A percentile compares a stretch with the other conserved stretches of the same genome.
Evolutionary conservation across 1,140 invertebrate species (phyloP).

Genomic region (Scaptodrosophila lebanonensis): DNA sequence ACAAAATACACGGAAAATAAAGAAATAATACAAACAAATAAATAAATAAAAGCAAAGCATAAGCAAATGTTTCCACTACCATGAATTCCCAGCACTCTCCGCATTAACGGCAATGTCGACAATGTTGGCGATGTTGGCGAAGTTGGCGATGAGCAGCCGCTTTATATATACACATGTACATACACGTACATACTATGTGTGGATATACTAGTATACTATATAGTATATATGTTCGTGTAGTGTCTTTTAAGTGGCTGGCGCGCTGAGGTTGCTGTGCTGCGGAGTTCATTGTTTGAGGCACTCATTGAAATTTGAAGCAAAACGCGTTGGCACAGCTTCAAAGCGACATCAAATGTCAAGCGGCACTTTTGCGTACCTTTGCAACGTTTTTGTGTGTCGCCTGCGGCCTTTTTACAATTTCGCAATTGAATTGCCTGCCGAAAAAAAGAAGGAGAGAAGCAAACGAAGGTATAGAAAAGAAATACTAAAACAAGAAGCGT

Average conservation of each 20-base stretch:
- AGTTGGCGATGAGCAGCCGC: no score
- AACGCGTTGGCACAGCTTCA: constrained; percentile 5
- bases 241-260: constrained; percentile 29
- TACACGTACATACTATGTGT: no score
- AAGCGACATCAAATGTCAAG: constrained; percentile 53
- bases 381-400: not conserved
- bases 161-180: no score
- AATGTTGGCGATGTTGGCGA: no score
- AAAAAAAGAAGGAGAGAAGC: constrained; percentile 2
- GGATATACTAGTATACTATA: no score
- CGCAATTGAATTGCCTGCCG: not conserved
- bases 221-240: constrained; percentile 6
- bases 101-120: no score
- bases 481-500: constrained; percentile 10
- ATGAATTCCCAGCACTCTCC: no score
- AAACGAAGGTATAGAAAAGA: constrained; percentile 4
- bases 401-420: constrained; percentile 8
- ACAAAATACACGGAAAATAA: no score
- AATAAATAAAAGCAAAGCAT: no score
- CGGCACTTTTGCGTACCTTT: constrained; percentile 38
- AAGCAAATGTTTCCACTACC: no score
- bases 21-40: no score
- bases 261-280: not conserved
- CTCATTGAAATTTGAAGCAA: constrained; percentile 58
- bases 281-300: constrained; percentile 34